A percentile compares a stretch with the other conserved stretches of the same genome.
These are phyloP conservation scores for Brachyalestes nurse DNA, from an alignment of 2,797 vertebrate genomes.

Conservation along the genomic window DNA sequence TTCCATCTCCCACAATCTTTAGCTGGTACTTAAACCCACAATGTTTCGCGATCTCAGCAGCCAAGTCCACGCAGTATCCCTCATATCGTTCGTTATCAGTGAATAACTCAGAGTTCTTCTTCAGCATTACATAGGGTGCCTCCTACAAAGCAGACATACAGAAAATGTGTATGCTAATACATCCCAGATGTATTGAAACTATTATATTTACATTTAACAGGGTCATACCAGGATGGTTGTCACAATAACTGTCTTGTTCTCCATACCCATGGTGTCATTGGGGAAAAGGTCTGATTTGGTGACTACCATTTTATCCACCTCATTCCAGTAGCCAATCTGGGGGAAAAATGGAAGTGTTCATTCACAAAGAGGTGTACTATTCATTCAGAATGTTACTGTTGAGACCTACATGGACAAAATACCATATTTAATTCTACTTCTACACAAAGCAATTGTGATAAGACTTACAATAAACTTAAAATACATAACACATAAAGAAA, in stretches of 20 bases:
- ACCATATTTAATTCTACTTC: neutral
- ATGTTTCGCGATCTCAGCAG: constrained; percentile 96
- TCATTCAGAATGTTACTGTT: neutral
- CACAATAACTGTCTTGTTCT: constrained; percentile 97
- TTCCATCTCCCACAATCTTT: constrained; percentile 94
- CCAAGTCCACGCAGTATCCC: constrained; percentile 94
- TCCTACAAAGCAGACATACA: constrained; percentile 75
- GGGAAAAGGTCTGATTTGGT: constrained; percentile 90
- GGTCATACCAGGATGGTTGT: constrained; percentile 78
- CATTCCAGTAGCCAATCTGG: constrained; percentile 98
- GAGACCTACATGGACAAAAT: neutral
- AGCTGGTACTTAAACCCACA: constrained; percentile 97
- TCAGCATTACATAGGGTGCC: constrained; percentile 97
- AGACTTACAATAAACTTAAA: too few relatives aligned
- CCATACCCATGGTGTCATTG: constrained; percentile 93
- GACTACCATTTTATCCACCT: constrained; percentile 96
- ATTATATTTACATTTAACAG: neutral
- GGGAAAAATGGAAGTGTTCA: constrained; percentile 23
- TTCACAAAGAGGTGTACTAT: neutral
- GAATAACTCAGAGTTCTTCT: constrained; percentile 95
- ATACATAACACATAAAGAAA: too few relatives aligned
- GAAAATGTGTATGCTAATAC: neutral
- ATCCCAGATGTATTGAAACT: neutral
- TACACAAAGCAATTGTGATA: too few relatives aligned
- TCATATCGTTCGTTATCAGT: constrained; percentile 96